Percentiles rank a stretch among this genome's conserved stretches.
phyloP scores from a whole-genome alignment of 2,797 vertebrate genomes.

The Buphagus erythrorhynchus region DNA sequence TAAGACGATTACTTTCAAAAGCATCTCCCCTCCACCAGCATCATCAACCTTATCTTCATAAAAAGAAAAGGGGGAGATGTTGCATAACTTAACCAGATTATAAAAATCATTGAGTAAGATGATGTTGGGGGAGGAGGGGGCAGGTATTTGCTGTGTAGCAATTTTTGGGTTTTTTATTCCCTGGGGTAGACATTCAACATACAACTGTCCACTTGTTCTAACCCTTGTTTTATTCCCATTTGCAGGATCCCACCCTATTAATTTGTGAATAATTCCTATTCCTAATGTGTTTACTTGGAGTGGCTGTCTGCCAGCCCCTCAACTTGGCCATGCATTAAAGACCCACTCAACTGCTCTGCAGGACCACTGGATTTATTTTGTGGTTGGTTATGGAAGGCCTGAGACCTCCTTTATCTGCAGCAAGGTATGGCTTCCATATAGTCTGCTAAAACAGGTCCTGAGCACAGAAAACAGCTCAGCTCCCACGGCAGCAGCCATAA shows the following conservation, averaged over 20 bases:
- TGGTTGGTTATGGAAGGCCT: background rate
- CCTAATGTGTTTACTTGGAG: background rate
- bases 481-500: background rate
- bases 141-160: background rate
- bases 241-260: background rate
- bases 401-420: background rate
- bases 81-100: rapidly evolving
- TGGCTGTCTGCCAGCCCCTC: background rate
- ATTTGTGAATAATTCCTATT: background rate
- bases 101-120: background rate
- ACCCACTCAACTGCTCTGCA: background rate
- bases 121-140: rapidly evolving
- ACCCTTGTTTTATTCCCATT: background rate
- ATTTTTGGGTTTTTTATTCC: background rate
- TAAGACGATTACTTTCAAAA: no score
- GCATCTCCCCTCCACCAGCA: no score
- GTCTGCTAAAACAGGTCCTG: background rate
- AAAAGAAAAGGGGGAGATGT: no score
- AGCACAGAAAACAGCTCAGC: background rate
- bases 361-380: background rate
- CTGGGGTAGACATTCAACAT: background rate
- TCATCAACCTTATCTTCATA: no score
- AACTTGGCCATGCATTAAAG: background rate
- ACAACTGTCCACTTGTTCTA: background rate
- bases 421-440: background rate